phyloP scores from a whole-genome alignment of 2,113 vertebrate species.

The Nanorana parkeri region DNA sequence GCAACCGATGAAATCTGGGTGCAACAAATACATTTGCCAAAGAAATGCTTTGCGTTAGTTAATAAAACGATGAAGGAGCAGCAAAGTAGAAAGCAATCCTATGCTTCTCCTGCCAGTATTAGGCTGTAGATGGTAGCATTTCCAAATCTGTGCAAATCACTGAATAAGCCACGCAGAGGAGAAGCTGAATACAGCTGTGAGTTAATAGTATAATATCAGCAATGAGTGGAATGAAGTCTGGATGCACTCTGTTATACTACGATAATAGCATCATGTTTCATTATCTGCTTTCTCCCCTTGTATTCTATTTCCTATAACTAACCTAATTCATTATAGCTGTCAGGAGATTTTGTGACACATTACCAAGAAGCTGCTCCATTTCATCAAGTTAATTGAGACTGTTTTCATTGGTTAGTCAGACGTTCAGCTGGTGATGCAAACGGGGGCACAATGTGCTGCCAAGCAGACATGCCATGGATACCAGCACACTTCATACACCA shows the following conservation, averaged over 20 bases:
- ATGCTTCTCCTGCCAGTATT: background rate
- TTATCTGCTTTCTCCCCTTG: slow-evolving; percentile 52
- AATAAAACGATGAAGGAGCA: no score
- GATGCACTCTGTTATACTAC: slow-evolving; percentile 57
- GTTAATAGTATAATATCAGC: slow-evolving; percentile 53
- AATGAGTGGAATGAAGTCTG: slow-evolving; percentile 53
- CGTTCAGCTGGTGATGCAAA: background rate
- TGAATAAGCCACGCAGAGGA: slow-evolving; percentile 27
- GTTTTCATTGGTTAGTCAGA: slow-evolving; percentile 36
- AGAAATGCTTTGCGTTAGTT: no score
- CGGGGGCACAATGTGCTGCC: background rate
- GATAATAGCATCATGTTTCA: slow-evolving; percentile 59
- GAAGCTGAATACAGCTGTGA: slow-evolving; percentile 35
- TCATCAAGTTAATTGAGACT: slow-evolving; percentile 49
- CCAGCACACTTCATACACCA: background rate
- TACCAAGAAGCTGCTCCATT: slow-evolving; percentile 52
- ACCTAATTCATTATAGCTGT: slow-evolving; percentile 58
- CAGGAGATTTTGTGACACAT: slow-evolving; percentile 55
- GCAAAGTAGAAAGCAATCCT: no score
- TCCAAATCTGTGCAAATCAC: slow-evolving; percentile 31
- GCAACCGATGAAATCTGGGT: no score
- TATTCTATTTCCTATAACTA: slow-evolving; percentile 58
- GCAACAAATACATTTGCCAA: no score
- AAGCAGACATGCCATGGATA: slow-evolving; percentile 17
- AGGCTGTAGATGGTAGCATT: slow-evolving; percentile 50